Percentiles rank a stretch among this genome's conserved stretches.
Conservation (phyloP, 2,797 vertebrate species). For the Epinephelus awoara region DNA sequence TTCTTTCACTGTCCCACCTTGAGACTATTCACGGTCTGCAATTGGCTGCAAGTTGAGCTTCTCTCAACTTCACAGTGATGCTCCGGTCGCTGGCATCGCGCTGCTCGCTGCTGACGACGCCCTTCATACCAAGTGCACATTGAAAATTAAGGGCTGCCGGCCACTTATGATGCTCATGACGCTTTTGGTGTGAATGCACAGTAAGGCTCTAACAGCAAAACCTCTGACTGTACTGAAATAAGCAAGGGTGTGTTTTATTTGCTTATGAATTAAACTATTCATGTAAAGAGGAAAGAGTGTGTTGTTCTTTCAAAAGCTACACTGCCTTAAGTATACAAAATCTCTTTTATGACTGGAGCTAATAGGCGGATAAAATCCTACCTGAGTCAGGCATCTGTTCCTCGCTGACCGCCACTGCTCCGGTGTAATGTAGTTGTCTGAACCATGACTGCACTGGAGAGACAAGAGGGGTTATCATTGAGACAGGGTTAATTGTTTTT, state of each 20-base stretch:
- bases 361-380: slow-evolving; percentile 41
- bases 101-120: no score
- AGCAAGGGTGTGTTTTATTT: neutral
- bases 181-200: no score
- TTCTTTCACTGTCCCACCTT: no score
- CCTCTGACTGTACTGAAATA: neutral
- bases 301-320: neutral
- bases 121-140: no score
- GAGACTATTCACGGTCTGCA: no score
- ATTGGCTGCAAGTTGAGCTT: no score
- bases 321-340: neutral
- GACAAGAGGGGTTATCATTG: slow-evolving; percentile 10
- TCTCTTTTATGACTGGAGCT: neutral
- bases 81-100: no score
- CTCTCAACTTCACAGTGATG: no score
- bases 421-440: slow-evolving; percentile 80
- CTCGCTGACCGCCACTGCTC: slow-evolving; percentile 76
- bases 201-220: neutral
- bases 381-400: slow-evolving; percentile 62
- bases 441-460: slow-evolving; percentile 57
- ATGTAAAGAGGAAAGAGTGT: neutral
- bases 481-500: slow-evolving; percentile 35
- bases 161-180: no score
- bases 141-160: no score
- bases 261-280: neutral